Evolutionary conservation across 1,140 invertebrate species (phyloP).

Genomic region (Heliconius hermathena): DNA sequence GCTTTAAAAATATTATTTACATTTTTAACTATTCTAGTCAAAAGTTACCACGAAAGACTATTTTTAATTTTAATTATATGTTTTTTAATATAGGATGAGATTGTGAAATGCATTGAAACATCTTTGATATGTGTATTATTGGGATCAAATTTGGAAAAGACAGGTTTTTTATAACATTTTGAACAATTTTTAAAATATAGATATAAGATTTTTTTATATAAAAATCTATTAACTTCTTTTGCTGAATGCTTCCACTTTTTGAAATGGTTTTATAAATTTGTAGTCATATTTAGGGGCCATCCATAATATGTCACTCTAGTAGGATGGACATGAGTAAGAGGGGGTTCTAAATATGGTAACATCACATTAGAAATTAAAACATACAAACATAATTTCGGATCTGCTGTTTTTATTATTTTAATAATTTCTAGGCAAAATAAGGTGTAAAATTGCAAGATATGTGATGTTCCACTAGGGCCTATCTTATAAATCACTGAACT

Average conservation of each 20-base stretch:
- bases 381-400: no score
- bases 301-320: no score
- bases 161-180: conserved; percentile 34
- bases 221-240: conserved; percentile 24
- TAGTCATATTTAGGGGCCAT: no score
- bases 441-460: no score
- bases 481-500: no score
- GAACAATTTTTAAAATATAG: conserved; percentile 27
- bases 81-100: conserved; percentile 19
- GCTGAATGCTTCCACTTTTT: conserved; percentile 19
- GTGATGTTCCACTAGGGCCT: no score
- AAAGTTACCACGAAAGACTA: conserved; percentile 1
- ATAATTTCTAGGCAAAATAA: no score
- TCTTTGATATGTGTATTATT: conserved; percentile 1
- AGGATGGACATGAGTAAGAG: no score
- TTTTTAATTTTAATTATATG: conserved; percentile 4
- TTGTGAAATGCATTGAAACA: background rate
- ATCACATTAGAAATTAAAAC: no score
- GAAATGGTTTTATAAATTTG: no score
- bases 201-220: conserved; percentile 8
- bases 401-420: no score
- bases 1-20: conserved; percentile 28
- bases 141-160: conserved; percentile 27
- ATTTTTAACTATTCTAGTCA: conserved; percentile 22
- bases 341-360: no score